Evolutionary conservation across 2,888 invertebrate genomes (phyloP).

Genomic region (Boloria selene): DNA sequence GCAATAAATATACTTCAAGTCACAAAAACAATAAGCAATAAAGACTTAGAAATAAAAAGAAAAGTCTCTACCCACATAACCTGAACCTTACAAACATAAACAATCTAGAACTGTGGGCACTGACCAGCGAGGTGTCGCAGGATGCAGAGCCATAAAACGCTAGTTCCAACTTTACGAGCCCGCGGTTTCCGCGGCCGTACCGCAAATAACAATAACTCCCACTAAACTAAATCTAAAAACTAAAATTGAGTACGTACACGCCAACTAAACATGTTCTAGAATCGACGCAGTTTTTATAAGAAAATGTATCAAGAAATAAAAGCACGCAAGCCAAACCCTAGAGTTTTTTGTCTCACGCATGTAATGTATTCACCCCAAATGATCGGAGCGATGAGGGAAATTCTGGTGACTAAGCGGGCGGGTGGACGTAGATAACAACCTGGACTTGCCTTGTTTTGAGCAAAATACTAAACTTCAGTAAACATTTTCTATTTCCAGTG

Average conservation of each 20-base stretch:
- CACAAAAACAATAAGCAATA: not conserved
- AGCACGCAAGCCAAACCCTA: constrained; percentile 30
- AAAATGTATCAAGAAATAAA: constrained; percentile 6
- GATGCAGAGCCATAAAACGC: constrained; percentile 27
- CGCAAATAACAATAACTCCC: constrained; percentile 27
- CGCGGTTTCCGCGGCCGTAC: constrained; percentile 21
- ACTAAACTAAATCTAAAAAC: constrained; percentile 12
- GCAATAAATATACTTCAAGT: too few relatives aligned
- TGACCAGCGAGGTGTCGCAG: constrained; percentile 23
- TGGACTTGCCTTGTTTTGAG: constrained; percentile 1
- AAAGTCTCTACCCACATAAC: not conserved
- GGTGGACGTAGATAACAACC: constrained; percentile 19
- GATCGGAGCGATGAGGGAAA: constrained; percentile 22
- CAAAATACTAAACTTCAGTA: not conserved
- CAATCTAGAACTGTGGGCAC: constrained; percentile 12
- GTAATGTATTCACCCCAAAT: constrained; percentile 30
- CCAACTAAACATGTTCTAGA: constrained; percentile 2
- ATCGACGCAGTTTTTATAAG: not conserved
- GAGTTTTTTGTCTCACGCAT: constrained; percentile 34
- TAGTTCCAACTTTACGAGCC: constrained; percentile 25
- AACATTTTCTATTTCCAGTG: not conserved
- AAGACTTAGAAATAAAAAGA: not conserved
- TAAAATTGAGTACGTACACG: constrained; percentile 6
- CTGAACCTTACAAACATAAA: not conserved
- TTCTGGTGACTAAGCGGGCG: constrained; percentile 35